Evolutionary conservation across 1,140 invertebrate genomes (phyloP).

Genomic region (Ruditapes philippinarum): DNA sequence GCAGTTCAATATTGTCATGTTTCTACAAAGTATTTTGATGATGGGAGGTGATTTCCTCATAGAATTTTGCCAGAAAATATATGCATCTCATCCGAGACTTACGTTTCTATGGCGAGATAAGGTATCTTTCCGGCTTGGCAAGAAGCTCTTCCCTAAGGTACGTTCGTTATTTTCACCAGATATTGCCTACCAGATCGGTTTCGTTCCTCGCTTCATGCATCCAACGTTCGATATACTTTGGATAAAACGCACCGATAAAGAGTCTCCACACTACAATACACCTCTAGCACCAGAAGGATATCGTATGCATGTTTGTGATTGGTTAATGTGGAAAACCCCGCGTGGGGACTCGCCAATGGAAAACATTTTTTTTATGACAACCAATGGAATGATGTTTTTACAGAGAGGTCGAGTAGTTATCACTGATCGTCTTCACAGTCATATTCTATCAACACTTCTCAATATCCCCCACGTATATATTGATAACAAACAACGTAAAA

Average conservation of each 20-base stretch:
- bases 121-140: background rate
- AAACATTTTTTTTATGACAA: background rate
- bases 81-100: background rate
- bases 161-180: conserved; percentile 26
- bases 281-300: background rate
- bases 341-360: background rate
- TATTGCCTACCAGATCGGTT: background rate
- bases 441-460: too few relatives aligned
- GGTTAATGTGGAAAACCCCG: background rate
- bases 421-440: background rate
- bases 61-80: background rate
- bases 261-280: background rate
- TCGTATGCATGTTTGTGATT: background rate
- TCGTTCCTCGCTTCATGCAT: background rate
- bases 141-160: conserved; percentile 5
- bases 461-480: too few relatives aligned
- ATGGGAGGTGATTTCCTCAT: background rate
- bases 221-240: background rate
- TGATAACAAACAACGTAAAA: too few relatives aligned
- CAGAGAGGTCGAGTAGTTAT: background rate
- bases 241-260: background rate
- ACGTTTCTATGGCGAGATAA: conserved; percentile 13
- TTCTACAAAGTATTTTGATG: background rate
- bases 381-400: background rate
- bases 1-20: background rate